Conservation (phyloP, 2,888 invertebrate genomes). For the Beris morrisii region DNA sequence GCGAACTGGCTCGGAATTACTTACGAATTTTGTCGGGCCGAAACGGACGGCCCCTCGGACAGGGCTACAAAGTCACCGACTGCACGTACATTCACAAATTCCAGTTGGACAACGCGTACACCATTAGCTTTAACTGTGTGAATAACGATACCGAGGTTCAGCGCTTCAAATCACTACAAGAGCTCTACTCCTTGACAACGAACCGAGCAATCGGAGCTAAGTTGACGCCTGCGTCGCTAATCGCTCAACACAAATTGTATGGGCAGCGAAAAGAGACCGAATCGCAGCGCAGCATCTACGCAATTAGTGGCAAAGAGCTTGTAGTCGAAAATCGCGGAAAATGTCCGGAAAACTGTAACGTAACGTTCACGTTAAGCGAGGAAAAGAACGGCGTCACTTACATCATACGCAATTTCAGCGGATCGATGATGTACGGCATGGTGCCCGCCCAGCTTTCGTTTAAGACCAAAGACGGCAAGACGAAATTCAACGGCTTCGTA, state of each 20-base stretch:
- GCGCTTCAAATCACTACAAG: constrained; percentile 55
- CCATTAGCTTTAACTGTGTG: constrained; percentile 62
- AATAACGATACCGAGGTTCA: constrained; percentile 63
- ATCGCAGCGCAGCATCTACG: constrained; percentile 62
- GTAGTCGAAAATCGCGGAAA: constrained; percentile 70
- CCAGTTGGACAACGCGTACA: constrained; percentile 59
- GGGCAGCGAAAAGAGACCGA: constrained; percentile 63
- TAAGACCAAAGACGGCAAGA: constrained; percentile 57
- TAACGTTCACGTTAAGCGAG: constrained; percentile 62
- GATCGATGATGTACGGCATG: constrained; percentile 70
- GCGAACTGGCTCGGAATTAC: constrained; percentile 61
- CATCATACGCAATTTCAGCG: constrained; percentile 65
- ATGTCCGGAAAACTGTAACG: constrained; percentile 70
- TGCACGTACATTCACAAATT: constrained; percentile 64
- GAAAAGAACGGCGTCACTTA: constrained; percentile 60
- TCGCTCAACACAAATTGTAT: constrained; percentile 59
- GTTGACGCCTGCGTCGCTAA: constrained; percentile 52
- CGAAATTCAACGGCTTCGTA: constrained; percentile 71
- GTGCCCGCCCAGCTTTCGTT: constrained; percentile 70
- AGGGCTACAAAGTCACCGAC: constrained; percentile 63
- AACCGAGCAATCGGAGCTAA: constrained; percentile 48
- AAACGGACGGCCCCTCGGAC: constrained; percentile 67
- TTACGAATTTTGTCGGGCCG: constrained; percentile 71
- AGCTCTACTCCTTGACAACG: constrained; percentile 56
- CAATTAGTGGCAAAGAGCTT: constrained; percentile 66